Evolutionary conservation across 2,888 invertebrate genomes (phyloP).

Genomic region (Morinoia aosen): DNA sequence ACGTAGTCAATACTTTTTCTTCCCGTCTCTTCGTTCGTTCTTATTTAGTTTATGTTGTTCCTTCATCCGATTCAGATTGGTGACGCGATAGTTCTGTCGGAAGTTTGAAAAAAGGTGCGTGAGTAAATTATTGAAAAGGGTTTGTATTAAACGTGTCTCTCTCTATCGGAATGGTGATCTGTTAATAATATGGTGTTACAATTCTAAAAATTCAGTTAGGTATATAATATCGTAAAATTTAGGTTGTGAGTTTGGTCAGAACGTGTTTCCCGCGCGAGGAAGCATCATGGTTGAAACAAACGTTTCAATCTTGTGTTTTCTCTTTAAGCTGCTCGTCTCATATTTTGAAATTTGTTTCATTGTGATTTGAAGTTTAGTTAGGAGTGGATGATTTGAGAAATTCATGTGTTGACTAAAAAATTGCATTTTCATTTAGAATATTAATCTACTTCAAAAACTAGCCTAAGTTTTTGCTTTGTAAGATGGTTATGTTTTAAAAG

Average conservation of each 20-base stretch:
- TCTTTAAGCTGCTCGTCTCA: not conserved
- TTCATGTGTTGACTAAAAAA: no score
- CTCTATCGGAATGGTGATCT: not conserved
- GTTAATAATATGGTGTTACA: not conserved
- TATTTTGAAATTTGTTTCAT: not conserved
- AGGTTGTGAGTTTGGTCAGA: not conserved
- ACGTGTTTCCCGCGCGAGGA: slow-evolving; percentile 2
- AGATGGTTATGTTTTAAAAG: no score
- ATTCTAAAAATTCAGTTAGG: not conserved
- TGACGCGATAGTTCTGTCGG: not conserved
- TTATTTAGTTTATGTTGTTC: not conserved
- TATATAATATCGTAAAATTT: not conserved
- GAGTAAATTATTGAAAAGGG: not conserved
- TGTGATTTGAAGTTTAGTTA: not conserved
- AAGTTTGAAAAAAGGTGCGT: not conserved
- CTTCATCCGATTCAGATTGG: not conserved
- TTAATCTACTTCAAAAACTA: no score
- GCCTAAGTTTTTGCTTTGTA: no score
- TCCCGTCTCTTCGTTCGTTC: not conserved
- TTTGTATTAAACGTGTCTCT: not conserved
- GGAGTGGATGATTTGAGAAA: no score
- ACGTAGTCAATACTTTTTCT: slow-evolving; percentile 19
- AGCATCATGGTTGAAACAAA: not conserved
- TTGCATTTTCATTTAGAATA: no score
- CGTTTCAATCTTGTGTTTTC: not conserved